These are phyloP conservation scores for Scolopax bukidnonensis DNA, from an alignment of 2,797 vertebrate species.

Conservation along the genomic window DNA sequence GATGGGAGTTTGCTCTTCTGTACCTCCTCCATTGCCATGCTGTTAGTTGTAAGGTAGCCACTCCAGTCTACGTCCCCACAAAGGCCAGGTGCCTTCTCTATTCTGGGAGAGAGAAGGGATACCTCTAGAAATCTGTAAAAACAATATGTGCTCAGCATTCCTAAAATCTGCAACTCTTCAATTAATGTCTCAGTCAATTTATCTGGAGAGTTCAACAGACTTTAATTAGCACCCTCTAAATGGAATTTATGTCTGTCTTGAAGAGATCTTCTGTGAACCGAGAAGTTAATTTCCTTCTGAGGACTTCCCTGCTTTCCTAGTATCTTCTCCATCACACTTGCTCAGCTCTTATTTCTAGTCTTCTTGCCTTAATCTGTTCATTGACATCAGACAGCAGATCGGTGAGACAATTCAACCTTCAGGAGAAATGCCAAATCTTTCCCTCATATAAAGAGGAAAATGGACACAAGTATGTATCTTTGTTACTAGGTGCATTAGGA, in stretches of 20 bases:
- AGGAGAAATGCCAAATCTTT: background rate
- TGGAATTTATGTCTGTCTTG: background rate
- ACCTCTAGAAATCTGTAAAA: background rate
- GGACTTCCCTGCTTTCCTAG: background rate
- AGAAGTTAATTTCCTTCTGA: background rate
- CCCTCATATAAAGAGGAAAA: background rate
- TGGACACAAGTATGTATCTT: rapidly evolving
- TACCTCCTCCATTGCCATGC: background rate
- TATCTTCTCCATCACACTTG: background rate
- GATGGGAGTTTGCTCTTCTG: background rate
- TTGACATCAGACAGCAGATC: background rate
- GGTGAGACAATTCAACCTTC: background rate
- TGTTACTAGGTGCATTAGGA: background rate
- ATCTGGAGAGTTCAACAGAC: background rate
- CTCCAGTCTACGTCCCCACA: rapidly evolving
- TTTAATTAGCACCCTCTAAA: background rate
- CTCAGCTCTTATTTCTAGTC: background rate
- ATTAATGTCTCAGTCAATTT: background rate
- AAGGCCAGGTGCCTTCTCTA: background rate
- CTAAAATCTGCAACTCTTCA: background rate
- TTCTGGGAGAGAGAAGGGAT: background rate
- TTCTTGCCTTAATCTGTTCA: background rate
- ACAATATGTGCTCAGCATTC: background rate
- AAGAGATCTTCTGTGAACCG: background rate
- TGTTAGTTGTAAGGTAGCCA: background rate